Conservation (phyloP, 2,888 invertebrate species). For the Diarsia mendica region DNA sequence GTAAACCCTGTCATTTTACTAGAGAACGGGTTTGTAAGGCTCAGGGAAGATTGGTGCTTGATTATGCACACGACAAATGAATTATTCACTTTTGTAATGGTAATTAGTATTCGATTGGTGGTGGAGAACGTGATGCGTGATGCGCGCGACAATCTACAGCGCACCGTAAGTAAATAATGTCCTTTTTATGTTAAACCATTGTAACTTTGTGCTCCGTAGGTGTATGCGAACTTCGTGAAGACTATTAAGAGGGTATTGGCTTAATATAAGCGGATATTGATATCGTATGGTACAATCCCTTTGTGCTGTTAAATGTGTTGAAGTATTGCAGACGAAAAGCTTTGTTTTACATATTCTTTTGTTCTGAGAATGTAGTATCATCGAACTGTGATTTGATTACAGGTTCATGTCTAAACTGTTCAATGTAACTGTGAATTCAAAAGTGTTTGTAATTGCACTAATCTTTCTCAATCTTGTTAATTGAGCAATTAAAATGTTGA, state of each 20-base stretch:
- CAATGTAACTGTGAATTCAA: conserved; percentile 24
- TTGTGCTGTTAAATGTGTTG: conserved; percentile 4
- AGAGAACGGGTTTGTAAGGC: conserved; percentile 9
- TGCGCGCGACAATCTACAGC: conserved; percentile 63
- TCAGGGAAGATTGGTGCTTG: conserved; percentile 62
- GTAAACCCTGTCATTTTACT: conserved; percentile 12
- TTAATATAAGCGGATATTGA: conserved; percentile 50
- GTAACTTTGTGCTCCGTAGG: conserved; percentile 34
- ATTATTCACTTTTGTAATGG: conserved; percentile 74
- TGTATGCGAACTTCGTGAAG: conserved; percentile 52
- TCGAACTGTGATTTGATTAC: conserved; percentile 15
- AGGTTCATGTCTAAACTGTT: conserved; percentile 10
- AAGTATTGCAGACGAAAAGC: not conserved
- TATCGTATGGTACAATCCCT: conserved; percentile 9
- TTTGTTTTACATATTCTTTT: conserved; percentile 5
- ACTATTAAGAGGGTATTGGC: conserved; percentile 58
- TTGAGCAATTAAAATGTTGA: conserved; percentile 51
- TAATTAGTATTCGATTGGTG: conserved; percentile 76
- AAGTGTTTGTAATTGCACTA: conserved; percentile 28
- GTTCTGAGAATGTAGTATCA: not conserved
- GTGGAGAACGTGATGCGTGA: conserved; percentile 65
- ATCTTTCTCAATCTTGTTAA: conserved; percentile 29
- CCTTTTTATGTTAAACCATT: conserved; percentile 64
- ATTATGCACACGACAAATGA: conserved; percentile 71
- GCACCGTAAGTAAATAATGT: conserved; percentile 62